Evolutionary conservation across 64 coral and sea anemone species (phyloP), one percentile per base, ranked within the genome.

Genomic region (Montipora capricornis): DNA sequence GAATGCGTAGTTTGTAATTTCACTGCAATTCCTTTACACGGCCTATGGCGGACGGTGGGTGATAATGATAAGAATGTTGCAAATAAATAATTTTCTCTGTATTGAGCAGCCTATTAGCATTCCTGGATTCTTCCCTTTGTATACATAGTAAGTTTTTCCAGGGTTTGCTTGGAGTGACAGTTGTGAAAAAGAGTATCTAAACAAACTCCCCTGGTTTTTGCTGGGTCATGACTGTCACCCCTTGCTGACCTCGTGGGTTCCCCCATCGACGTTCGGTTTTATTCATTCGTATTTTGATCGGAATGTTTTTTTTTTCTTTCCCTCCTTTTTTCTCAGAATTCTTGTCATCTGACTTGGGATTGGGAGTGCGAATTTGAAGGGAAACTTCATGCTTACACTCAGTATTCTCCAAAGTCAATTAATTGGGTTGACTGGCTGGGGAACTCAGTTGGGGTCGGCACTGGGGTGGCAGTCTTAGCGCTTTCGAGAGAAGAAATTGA

Each of bases 171-270:
- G 74, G 74, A 76, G 74, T 76, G 74, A 76, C 74, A 76, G 74
- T 76, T 76, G 74, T 76, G 74, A 76, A 76, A 76, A 76, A 76
- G 74, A 76, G 0, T 76, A 76, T 76, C 74, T 76, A 76, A 76
- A 76, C 37, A 76, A 45, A 76, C 26, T 76, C 24, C 74, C 74
- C 26, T 14, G 74, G 74, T 8, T 76, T 76, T 22, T 20, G 19
- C 70, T 73, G 70, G 70, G 70, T 73, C 70, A 73, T 73, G 70
- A 73, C n/a, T 20, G 70, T 73, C 70, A 73, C 70, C 44, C 4
- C 75, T 47, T 2, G 29, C 8, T 46, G 45, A 49, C 14, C 9
- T 46, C 5, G 0, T 15, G 9, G 44, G 5, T 47, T 77, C 37
- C 75, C 75, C 44, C 52, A 7, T 3, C 4, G 52, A 5, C 52